Evolutionary conservation across 2,888 invertebrate genomes (phyloP), one percentile per base, ranked within the genome.

Genomic region (Tolmerus cingulatus): DNA sequence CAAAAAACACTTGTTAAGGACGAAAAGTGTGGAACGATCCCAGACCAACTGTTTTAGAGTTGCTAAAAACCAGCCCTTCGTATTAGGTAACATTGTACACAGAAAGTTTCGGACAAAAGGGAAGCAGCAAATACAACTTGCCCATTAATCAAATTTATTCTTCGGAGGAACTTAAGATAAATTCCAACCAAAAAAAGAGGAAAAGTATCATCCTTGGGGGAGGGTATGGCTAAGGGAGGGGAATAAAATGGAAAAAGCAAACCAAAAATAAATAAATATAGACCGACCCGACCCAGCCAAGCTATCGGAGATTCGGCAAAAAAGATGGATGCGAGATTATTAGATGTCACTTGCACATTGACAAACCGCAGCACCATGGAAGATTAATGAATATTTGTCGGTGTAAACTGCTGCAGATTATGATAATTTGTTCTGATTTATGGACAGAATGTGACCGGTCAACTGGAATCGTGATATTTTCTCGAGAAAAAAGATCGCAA

Each of bases 331-430:
- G 51, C 77, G 55, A 76, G 87, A 87, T 87, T 87, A 87, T 87
- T 76, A 87, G 87, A 87, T 87, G 87, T 87, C 87, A 87, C 84
- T 87, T 87, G 84, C 87, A 87, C 87, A 87, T 87, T 87, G 87
- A 87, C 84, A 87, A 76, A 84, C 82, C 55, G 79, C 86, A 78
- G 57, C 86, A 78, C 86, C 57, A 87, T 87, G 51, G 37, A 87
- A 87, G 86, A 87, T 87, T 87, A 87, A 87, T 87, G 86, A 79
- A 87, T 78, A 87, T 87, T 87, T 66, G 43, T 57, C 57, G 77
- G 43, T 87, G 78, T 87, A 87, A 87, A 87, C 79, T 87, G 78
- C 86, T 79, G 40, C 30, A 30, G 78, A 87, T 87, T 87, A 87
- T 79, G 78, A 78, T 87, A 87, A 87, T 78, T 87, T 77, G 78